Conservation (phyloP, 2,797 vertebrate species). For the Tinamus major region DNA sequence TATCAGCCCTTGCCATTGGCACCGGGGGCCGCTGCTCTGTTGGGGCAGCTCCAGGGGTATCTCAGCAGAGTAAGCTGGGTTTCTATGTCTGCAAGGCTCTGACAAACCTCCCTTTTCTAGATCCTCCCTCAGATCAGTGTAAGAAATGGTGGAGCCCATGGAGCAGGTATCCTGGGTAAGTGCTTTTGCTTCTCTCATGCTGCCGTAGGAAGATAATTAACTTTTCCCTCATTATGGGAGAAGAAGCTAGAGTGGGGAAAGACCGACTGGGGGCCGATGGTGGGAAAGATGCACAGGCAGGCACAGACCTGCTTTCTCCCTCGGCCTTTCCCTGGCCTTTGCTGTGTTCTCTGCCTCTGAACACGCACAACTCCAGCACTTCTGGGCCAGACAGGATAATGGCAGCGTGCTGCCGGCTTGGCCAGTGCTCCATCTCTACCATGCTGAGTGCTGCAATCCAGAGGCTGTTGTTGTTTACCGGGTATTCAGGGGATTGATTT, state of each 20-base stretch:
- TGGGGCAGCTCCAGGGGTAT: neutral
- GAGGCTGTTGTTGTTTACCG: neutral
- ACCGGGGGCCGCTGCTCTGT: no score
- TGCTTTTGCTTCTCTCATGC: neutral
- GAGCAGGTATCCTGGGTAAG: conserved; percentile 93
- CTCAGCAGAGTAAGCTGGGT: no score
- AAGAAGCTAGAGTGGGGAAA: neutral
- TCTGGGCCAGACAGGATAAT: no score
- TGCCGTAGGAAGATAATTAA: neutral
- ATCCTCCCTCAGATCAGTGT: conserved; percentile 90
- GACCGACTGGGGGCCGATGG: accelerated
- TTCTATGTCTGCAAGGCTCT: neutral
- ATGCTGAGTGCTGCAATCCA: neutral
- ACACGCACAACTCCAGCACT: neutral
- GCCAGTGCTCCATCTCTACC: neutral
- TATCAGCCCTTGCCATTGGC: neutral
- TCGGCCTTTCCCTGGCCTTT: neutral
- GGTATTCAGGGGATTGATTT: neutral
- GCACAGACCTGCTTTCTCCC: neutral
- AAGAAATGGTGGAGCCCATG: conserved; percentile 85
- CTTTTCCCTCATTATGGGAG: neutral
- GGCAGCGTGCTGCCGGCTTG: neutral
- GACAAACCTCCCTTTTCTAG: conserved; percentile 77
- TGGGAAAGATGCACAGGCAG: neutral
- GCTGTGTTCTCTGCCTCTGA: accelerated